Evolutionary conservation across 1,140 invertebrate species (phyloP).

Genomic region (Drosophila arizonae): DNA sequence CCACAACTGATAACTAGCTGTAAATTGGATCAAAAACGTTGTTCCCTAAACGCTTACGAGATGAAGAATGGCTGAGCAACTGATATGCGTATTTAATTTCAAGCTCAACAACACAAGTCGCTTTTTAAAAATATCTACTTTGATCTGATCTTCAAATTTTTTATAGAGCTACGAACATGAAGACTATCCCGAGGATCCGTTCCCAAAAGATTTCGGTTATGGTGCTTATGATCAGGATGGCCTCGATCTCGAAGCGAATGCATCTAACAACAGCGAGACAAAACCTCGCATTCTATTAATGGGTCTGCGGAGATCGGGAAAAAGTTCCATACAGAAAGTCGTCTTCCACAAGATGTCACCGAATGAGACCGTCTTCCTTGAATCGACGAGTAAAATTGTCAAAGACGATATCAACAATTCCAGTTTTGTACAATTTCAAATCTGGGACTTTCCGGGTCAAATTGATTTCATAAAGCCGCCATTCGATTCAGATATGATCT

Average conservation of each 20-base stretch:
- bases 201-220: constrained; percentile 97
- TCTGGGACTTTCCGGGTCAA: constrained; percentile 99
- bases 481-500: constrained; percentile 98
- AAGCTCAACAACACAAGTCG: too few species aligned
- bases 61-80: too few species aligned
- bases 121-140: too few species aligned
- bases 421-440: constrained; percentile 99
- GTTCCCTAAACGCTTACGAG: not conserved
- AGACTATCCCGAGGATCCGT: constrained; percentile 87
- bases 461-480: constrained; percentile 98
- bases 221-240: constrained; percentile 91
- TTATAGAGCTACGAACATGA: constrained; percentile 87
- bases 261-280: constrained; percentile 75
- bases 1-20: constrained; percentile 11
- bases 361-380: constrained; percentile 99
- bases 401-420: constrained; percentile 98
- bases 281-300: constrained; percentile 97
- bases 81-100: too few species aligned
- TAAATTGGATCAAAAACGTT: not conserved
- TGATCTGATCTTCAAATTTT: not conserved
- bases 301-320: constrained; percentile 98
- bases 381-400: constrained; percentile 99
- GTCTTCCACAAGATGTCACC: constrained; percentile 99
- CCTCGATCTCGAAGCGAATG: constrained; percentile 58
- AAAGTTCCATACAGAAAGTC: constrained; percentile 99